A percentile compares a stretch with the other conserved stretches of the same genome.
These are phyloP conservation scores for Pseudorasbora parva DNA, from an alignment of 2,113 vertebrate species.

Conservation along the genomic window DNA sequence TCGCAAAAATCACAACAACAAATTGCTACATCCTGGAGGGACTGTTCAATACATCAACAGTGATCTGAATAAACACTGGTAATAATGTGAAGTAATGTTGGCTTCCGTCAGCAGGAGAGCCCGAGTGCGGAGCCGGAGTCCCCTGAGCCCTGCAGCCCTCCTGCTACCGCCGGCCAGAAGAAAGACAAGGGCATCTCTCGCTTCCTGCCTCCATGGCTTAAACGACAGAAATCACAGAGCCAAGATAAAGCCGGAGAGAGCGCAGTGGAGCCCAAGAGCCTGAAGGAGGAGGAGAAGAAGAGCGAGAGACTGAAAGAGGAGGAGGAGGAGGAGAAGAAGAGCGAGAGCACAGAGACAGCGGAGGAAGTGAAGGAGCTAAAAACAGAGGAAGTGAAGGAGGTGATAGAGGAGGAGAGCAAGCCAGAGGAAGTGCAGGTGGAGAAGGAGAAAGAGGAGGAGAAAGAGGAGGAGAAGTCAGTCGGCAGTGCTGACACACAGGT, in stretches of 20 bases:
- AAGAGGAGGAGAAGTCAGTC: conserved; percentile 73
- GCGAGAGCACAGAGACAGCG: conserved; percentile 45
- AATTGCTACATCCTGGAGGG: too few relatives aligned
- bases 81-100: background rate
- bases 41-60: too few relatives aligned
- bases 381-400: conserved; percentile 65
- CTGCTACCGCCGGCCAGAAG: conserved; percentile 66
- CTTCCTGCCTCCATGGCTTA: conserved; percentile 95
- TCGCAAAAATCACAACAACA: too few relatives aligned
- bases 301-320: conserved; percentile 67
- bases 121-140: conserved; percentile 43
- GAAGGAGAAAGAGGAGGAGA: conserved; percentile 62
- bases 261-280: conserved; percentile 59
- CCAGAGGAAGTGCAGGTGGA: conserved; percentile 70
- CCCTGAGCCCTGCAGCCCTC: conserved; percentile 44
- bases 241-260: conserved; percentile 78
- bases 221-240: conserved; percentile 91
- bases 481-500: conserved; percentile 84
- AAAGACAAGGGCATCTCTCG: conserved; percentile 91
- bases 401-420: conserved; percentile 65
- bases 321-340: conserved; percentile 57
- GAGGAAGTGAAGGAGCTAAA: conserved; percentile 59
- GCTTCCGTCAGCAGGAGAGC: background rate
- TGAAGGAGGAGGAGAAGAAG: conserved; percentile 59
- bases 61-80: background rate